Evolutionary conservation across 2,113 vertebrate species (phyloP), one percentile per base, ranked within the genome.

Genomic region (Accipiter virgatus): DNA sequence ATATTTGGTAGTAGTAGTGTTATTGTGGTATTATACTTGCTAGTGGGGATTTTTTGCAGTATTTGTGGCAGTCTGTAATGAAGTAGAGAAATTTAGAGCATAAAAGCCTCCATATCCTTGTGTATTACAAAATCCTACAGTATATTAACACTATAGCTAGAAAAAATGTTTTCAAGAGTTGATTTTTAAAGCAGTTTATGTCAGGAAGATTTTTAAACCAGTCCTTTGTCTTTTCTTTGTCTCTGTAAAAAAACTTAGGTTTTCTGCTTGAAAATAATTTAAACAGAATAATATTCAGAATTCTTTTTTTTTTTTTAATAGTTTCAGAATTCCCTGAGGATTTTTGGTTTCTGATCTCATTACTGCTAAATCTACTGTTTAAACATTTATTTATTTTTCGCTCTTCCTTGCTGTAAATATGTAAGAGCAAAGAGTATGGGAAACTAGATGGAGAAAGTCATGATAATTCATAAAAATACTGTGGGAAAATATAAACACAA

Each of bases 371-470:
- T 27, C 9, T 77, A 27, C 45, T 72, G 6, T 3, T 17, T 66
- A 72, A 38, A 56, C 4, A 34, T 22, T 56, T 43, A 48, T 17
- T 53, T 65, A 1, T 88, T 82, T 62, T 75, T 6, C 6, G 3
- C 1, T 82, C 22, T 59, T 3, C 58, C 16, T 86, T 0, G 0
- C 17, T 47, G 7, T 29, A 13, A 32, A 70, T 16, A 6, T 40
- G 18, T 3, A 7, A 73, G 6, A 83, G 2, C 10, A 87, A 81
- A 0, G 2, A 89, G 7, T 47, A 17, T 32, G 23, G 34, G 34
- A 81, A 31, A 85, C 10, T 20, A 62, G 18, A 25, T 25, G 19
- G 10, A 88, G 17, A 58, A 74, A 80, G 11, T 48, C 47, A 50
- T 5, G 6, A 31, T 73, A 50, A 65, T 16, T 48, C 40, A 58